Conservation (phyloP, 1,140 invertebrate genomes). For the fruit fly (Drosophila melanogaster) region DNA sequence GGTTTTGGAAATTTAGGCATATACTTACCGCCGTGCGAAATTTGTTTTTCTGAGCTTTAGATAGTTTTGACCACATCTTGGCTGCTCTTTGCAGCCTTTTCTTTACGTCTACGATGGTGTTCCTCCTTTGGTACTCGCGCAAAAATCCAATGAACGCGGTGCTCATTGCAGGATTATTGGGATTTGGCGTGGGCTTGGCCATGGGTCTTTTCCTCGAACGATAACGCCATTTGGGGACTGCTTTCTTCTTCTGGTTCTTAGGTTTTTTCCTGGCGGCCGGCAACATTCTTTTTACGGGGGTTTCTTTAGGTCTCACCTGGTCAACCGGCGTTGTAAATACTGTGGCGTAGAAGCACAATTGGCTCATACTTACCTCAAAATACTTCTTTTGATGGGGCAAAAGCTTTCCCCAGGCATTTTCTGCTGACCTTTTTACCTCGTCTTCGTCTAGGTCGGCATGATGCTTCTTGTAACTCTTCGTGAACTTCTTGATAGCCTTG, state of each 20-base stretch:
- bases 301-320: background rate
- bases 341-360: background rate
- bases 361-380: constrained; percentile 6
- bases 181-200: accelerated
- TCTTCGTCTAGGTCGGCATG: background rate
- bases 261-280: background rate
- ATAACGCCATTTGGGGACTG: too few species aligned
- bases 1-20: background rate
- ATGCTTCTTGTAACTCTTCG: background rate
- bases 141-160: background rate
- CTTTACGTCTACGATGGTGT: background rate
- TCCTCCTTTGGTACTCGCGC: background rate
- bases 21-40: background rate
- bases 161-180: background rate
- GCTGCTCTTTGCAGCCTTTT: background rate
- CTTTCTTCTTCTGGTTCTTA: background rate
- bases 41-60: background rate
- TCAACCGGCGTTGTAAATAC: background rate
- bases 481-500: constrained; percentile 6
- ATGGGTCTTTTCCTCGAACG: background rate
- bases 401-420: constrained; percentile 21
- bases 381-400: background rate
- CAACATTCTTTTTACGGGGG: too few species aligned
- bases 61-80: background rate
- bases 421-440: background rate